A percentile compares a stretch with the other conserved stretches of the same genome.
Conservation (phyloP, 2,888 invertebrate genomes). For the Diarsia dahlii region DNA sequence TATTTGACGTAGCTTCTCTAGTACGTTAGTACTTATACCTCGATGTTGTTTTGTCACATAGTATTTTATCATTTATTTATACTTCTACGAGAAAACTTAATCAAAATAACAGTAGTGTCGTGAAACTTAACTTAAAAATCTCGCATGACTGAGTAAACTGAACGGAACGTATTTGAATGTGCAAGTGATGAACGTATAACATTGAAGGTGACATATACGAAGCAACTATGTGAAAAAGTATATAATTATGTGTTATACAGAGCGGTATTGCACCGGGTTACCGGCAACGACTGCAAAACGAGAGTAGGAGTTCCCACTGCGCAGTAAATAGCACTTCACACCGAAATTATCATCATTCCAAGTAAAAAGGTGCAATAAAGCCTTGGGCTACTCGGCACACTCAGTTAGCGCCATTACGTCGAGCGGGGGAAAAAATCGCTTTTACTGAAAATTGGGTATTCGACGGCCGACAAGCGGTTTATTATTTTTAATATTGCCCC, state of each 20-base stretch:
- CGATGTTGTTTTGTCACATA: no score
- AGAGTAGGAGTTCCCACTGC: slow-evolving; percentile 36
- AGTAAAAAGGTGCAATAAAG: slow-evolving; percentile 77
- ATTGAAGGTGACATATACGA: slow-evolving; percentile 15
- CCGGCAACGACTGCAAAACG: slow-evolving; percentile 38
- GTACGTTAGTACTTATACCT: no score
- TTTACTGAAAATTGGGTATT: slow-evolving; percentile 85
- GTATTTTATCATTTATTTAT: background rate
- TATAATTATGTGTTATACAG: background rate
- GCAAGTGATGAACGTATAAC: background rate
- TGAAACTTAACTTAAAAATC: background rate
- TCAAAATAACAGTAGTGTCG: background rate
- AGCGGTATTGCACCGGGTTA: slow-evolving; percentile 13
- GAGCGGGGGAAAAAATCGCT: slow-evolving; percentile 73
- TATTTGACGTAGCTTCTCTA: no score
- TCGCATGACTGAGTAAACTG: background rate
- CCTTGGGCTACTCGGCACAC: slow-evolving; percentile 66
- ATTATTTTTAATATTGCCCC: slow-evolving; percentile 80
- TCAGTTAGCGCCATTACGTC: slow-evolving; percentile 72
- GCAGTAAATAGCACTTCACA: slow-evolving; percentile 72
- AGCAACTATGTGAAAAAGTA: background rate
- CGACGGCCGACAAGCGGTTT: slow-evolving; percentile 78
- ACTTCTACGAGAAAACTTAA: background rate
- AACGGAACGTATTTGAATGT: background rate
- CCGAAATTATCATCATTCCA: slow-evolving; percentile 78